A percentile compares a stretch with the other conserved stretches of the same genome.
Evolutionary conservation across 2,797 vertebrate species (phyloP).

Genomic region (Emys orbicularis): DNA sequence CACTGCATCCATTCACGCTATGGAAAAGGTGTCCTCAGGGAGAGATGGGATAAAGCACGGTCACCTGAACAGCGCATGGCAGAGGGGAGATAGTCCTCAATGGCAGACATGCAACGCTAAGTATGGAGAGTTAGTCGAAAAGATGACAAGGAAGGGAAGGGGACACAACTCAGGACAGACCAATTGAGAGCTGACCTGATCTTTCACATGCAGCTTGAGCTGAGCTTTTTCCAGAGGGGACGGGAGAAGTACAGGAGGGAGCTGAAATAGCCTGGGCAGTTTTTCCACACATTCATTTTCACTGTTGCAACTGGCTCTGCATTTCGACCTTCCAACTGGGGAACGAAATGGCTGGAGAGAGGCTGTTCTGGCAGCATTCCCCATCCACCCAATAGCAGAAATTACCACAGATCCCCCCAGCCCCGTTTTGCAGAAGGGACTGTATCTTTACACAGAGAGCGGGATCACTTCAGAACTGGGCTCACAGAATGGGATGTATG

Average conservation of each 20-base stretch:
- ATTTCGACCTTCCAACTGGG: neutral
- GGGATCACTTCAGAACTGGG: neutral
- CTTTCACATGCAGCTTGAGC: neutral
- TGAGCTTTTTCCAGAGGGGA: neutral
- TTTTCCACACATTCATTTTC: neutral
- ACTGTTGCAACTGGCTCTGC: neutral
- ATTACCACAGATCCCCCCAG: neutral
- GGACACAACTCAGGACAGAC: neutral
- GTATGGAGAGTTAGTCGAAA: neutral
- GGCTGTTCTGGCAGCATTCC: neutral
- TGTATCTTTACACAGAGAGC: neutral
- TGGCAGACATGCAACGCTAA: neutral
- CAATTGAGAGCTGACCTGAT: neutral
- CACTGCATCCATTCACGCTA: neutral
- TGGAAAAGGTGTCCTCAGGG: neutral
- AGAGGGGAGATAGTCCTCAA: neutral
- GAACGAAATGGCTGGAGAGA: neutral
- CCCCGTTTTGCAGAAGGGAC: neutral
- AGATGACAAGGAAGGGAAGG: neutral
- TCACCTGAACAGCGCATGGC: neutral
- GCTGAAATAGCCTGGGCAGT: neutral
- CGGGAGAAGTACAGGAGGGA: neutral
- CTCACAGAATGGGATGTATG: neutral
- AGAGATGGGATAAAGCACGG: neutral
- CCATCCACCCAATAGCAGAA: neutral